phyloP scores from a whole-genome alignment of 2,797 vertebrate genomes.

The Pyrocephalus nanus region DNA sequence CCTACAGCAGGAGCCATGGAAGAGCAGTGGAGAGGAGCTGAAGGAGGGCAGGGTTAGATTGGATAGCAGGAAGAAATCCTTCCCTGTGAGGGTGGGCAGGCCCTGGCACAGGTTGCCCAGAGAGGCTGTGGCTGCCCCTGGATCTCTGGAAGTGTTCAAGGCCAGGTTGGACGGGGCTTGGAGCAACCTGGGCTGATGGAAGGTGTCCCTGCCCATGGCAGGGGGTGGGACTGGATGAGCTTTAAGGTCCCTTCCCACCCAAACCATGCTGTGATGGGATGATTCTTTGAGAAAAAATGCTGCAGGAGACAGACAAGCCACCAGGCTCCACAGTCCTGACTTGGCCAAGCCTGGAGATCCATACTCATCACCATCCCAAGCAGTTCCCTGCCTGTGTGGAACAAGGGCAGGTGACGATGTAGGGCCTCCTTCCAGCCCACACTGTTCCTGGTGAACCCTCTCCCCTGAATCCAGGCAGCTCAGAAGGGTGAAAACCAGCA shows the following conservation, averaged over 20 bases:
- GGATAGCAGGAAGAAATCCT: not conserved
- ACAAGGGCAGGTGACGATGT: not conserved
- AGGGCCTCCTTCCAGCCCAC: not conserved
- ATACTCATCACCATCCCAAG: too few relatives aligned
- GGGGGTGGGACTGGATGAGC: rapidly evolving
- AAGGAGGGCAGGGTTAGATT: not conserved
- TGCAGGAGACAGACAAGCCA: not conserved
- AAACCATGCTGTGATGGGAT: not conserved
- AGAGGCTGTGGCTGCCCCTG: not conserved
- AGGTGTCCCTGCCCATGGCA: not conserved
- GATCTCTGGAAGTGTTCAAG: not conserved
- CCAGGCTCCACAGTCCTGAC: rapidly evolving
- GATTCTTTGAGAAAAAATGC: not conserved
- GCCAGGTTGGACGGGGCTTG: not conserved
- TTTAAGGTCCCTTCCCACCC: not conserved
- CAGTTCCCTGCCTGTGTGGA: not conserved
- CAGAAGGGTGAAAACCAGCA: not conserved
- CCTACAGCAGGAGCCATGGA: constrained; percentile 68
- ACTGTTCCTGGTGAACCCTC: not conserved
- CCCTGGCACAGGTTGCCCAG: not conserved
- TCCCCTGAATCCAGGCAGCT: not conserved
- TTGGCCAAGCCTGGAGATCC: not conserved
- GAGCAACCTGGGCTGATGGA: rapidly evolving
- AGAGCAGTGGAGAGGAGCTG: not conserved
- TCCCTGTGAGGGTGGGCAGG: rapidly evolving